phyloP scores from a whole-genome alignment of 2,113 vertebrate species.

The Paramisgurnus dabryanus region DNA sequence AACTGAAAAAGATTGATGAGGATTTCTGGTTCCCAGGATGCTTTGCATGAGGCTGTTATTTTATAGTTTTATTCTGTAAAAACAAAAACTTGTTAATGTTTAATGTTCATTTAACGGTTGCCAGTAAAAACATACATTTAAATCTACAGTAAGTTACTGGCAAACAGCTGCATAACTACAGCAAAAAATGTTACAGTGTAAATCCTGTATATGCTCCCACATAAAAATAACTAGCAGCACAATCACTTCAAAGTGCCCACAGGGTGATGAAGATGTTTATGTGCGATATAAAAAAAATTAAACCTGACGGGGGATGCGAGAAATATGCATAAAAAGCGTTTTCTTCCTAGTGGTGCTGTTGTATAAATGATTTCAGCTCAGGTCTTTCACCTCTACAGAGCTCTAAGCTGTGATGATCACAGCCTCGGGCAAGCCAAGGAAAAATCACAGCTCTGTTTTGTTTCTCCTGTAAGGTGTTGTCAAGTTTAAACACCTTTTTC shows the following conservation, averaged over 20 bases:
- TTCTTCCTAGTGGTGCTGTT: neutral
- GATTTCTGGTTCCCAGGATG: no score
- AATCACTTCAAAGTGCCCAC: neutral
- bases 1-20: no score
- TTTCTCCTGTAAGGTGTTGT: slow-evolving; percentile 56
- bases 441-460: slow-evolving; percentile 70
- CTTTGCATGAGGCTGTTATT: no score
- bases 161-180: no score
- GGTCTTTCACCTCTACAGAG: slow-evolving; percentile 50
- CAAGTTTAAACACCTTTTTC: slow-evolving; percentile 53
- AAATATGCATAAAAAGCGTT: neutral
- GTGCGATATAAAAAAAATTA: neutral
- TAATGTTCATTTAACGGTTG: no score
- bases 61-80: no score
- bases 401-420: slow-evolving; percentile 52
- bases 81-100: no score
- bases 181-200: neutral
- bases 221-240: neutral
- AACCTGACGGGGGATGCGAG: neutral
- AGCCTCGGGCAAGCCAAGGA: slow-evolving; percentile 62
- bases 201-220: neutral
- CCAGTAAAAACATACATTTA: no score
- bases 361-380: neutral
- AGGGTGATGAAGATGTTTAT: neutral
- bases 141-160: no score